Percentiles rank a stretch among this genome's conserved stretches.
These are phyloP conservation scores for pig (Sus scrofa) DNA, from an alignment of 2,113 vertebrate species.

Conservation along the genomic window T2T-Sscrofa CM000823.6:10649001-10649500, in stretches of 20 bases:
- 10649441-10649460: no score
- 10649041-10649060: constrained; percentile 66
- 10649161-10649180: constrained; percentile 63
- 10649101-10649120: constrained; percentile 54
- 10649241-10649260: not conserved
- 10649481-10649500: not conserved
- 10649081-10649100: constrained; percentile 72
- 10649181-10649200: not conserved
- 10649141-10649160: constrained; percentile 57
- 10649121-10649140: constrained; percentile 30
- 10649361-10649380: not conserved
- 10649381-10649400: not conserved
- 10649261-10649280: not conserved
- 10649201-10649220: constrained; percentile 10
- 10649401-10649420: not conserved
- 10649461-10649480: rapidly evolving
- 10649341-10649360: not conserved
- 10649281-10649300: not conserved
- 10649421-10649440: not conserved
- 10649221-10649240: not conserved
- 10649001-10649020: constrained; percentile 64
- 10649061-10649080: constrained; percentile 76
- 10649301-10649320: not conserved
- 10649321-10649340: not conserved
- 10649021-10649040: constrained; percentile 55